These are phyloP conservation scores for Decapterus maruadsi DNA, from an alignment of 2,797 vertebrate genomes.

Conservation along the genomic window DNA sequence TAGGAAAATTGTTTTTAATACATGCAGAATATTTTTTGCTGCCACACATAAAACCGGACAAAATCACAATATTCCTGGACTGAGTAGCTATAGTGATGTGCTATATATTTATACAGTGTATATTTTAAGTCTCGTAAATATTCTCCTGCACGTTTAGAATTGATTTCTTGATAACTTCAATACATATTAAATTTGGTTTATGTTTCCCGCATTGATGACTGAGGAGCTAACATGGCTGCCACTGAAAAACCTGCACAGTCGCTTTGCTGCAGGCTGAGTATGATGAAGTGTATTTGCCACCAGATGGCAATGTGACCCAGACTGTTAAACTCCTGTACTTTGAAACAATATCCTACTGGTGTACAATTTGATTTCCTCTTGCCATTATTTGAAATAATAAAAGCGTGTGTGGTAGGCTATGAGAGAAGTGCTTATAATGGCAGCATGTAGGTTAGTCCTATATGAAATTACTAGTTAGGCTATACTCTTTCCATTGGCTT, in stretches of 20 bases:
- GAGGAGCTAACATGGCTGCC: constrained; percentile 69
- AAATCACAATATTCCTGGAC: neutral
- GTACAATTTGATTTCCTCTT: neutral
- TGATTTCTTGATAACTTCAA: neutral
- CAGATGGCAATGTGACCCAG: constrained; percentile 62
- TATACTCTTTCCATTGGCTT: neutral
- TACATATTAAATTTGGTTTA: neutral
- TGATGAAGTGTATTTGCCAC: constrained; percentile 49
- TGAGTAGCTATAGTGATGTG: neutral
- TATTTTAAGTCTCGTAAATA: neutral
- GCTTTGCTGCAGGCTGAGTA: constrained; percentile 21
- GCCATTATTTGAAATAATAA: neutral
- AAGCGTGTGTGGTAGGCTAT: neutral
- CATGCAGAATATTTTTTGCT: neutral
- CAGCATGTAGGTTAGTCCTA: neutral
- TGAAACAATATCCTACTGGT: neutral
- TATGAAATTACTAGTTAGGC: constrained; percentile 7
- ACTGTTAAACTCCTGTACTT: neutral
- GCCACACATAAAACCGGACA: neutral
- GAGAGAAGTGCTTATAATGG: neutral
- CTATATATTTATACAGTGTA: neutral
- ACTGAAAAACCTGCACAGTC: constrained; percentile 34
- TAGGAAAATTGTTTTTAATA: too few species aligned
- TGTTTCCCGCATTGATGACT: neutral
- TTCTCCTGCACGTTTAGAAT: neutral